Base-by-base conservation (phyloP, 2,797 vertebrate species). In the Lepilemur ruficaudatus region DNA sequence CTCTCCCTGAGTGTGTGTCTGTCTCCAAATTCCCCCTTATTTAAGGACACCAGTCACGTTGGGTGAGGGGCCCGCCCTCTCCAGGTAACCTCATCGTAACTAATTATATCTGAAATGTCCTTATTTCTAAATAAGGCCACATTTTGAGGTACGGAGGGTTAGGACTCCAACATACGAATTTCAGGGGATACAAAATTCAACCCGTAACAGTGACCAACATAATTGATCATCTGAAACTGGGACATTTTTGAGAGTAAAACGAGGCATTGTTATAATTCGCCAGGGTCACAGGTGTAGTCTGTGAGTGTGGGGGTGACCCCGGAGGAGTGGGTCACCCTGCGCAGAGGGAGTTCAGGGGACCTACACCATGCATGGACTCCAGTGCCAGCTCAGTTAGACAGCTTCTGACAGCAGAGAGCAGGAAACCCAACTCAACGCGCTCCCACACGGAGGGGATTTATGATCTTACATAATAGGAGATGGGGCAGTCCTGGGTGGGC, bases 391-490 rank as follows among this genome's bases (percentile, higher is more conserved):
- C 10, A 0, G 41, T 0, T 0, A 3, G 41, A 11, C 43, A 50
- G 65, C 50, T 43, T 35, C 43, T 43, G 30, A 28, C 7, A 4
- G 22, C 22, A 14, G 28, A 7, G 3, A 10, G 38, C 22, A 70
- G 72, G 52, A 81, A 85, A 4, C n/a, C 2, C 5, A 43, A 7
- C 41, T 50, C 55, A 10, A 3, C 3, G 1, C 5, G 18, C 78
- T 32, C 23, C 22, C 0, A 43, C 63, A 6, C 1, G 0, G 9
- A 25, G 11, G 18, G 22, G 30, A 28, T 43, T 61, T 32, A 59
- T 0, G 32, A 38, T 52, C 35, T 72, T 25, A 20, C 6, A 0
- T 0, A 1, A 46, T 0, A 1, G 46, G 52, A 17, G 48, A 2
- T 2, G 57, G 76, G 46, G 20, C 1, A 3, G 50, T 25, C 83